phyloP scores from a whole-genome alignment of 2,113 vertebrate genomes.

The Nibea albiflora region DNA sequence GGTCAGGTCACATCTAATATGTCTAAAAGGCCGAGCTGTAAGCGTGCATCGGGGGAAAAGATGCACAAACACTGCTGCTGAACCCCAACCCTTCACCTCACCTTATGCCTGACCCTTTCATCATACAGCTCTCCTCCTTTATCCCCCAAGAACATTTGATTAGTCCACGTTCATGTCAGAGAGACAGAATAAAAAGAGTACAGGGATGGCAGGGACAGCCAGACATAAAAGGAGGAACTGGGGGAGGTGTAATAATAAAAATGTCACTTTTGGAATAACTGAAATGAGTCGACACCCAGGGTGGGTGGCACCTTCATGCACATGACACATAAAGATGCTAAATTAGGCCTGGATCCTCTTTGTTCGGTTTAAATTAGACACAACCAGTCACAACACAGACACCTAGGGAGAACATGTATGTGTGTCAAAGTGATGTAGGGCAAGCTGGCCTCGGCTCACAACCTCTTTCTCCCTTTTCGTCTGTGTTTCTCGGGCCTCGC shows the following conservation, averaged over 20 bases:
- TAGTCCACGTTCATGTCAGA: conserved; percentile 15
- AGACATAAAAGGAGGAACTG: conserved; percentile 29
- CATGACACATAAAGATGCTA: conserved; percentile 44
- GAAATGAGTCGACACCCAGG: conserved; percentile 28
- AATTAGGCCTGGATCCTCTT: conserved; percentile 42
- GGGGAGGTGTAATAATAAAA: conserved; percentile 51
- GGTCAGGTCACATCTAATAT: conserved; percentile 70
- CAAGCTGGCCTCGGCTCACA: conserved; percentile 11
- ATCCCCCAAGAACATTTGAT: conserved; percentile 35
- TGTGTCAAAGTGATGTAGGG: conserved; percentile 48
- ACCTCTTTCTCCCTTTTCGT: conserved; percentile 13
- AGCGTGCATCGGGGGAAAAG: conserved; percentile 1
- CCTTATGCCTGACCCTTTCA: conserved; percentile 41
- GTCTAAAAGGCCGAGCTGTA: conserved; percentile 42
- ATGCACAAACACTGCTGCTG: not conserved
- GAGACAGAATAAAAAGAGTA: conserved; percentile 7
- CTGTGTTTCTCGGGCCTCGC: conserved; percentile 19
- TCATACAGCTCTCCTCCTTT: conserved; percentile 21
- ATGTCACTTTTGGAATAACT: conserved; percentile 45
- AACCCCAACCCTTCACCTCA: conserved; percentile 37
- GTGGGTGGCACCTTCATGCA: conserved; percentile 18
- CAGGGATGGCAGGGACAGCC: not conserved
- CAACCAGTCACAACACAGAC: conserved; percentile 43
- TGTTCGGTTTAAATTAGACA: conserved; percentile 27
- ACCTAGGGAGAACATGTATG: conserved; percentile 28